phyloP scores from a whole-genome alignment of 2,113 vertebrate genomes.

The Sigmodon hispidus region DNA sequence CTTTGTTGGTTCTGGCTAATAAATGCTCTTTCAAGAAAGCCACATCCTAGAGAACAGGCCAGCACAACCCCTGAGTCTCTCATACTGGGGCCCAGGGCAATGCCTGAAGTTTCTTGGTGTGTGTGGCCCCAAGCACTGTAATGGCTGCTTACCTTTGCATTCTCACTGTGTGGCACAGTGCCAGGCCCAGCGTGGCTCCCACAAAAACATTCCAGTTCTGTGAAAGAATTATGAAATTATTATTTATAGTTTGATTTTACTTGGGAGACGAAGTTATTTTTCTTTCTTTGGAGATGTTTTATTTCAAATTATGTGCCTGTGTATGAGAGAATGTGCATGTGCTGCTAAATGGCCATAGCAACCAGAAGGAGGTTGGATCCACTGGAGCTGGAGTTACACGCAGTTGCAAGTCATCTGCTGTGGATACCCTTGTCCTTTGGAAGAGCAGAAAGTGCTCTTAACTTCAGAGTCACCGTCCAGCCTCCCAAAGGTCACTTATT shows the following conservation, averaged over 20 bases:
- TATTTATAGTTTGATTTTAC: neutral
- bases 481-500: neutral
- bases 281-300: neutral
- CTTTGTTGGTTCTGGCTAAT: neutral
- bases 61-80: neutral
- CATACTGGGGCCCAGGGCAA: rapidly evolving
- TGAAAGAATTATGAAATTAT: neutral
- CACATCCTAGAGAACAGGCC: rapidly evolving
- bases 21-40: neutral
- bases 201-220: neutral
- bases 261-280: neutral
- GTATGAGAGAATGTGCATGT: neutral
- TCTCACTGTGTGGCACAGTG: neutral
- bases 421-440: neutral
- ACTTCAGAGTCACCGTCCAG: neutral
- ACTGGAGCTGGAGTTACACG: neutral
- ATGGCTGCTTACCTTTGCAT: neutral
- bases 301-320: neutral
- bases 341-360: neutral
- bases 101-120: rapidly evolving
- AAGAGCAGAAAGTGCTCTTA: neutral
- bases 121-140: rapidly evolving
- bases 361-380: neutral
- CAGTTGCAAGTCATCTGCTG: neutral
- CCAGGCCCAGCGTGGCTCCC: rapidly evolving